These are phyloP conservation scores for Orthonevra nobilis DNA, from an alignment of 2,888 invertebrate genomes.

Conservation along the genomic window DNA sequence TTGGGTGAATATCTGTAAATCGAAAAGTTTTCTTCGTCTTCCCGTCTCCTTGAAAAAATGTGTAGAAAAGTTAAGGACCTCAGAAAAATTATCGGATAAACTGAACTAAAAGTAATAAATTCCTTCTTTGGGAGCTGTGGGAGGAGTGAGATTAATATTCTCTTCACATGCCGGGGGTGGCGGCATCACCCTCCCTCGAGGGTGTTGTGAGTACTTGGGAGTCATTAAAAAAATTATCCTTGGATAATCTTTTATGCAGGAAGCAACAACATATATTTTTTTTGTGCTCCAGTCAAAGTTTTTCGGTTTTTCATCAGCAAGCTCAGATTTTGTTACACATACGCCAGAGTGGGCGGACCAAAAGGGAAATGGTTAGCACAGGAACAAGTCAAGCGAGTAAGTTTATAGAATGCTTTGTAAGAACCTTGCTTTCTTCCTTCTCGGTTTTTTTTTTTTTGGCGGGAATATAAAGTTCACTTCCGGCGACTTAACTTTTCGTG, in stretches of 20 bases:
- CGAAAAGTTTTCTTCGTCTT: slow-evolving; percentile 17
- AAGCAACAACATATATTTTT: slow-evolving; percentile 47
- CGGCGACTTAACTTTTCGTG: slow-evolving; percentile 37
- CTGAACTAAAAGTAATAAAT: slow-evolving; percentile 44
- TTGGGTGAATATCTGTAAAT: neutral
- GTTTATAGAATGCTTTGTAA: slow-evolving; percentile 35
- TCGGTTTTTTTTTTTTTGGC: too few relatives aligned
- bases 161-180: slow-evolving; percentile 18
- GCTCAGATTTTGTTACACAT: slow-evolving; percentile 38
- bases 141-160: slow-evolving; percentile 43
- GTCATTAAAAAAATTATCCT: slow-evolving; percentile 40
- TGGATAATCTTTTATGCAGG: slow-evolving; percentile 32
- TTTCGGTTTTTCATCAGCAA: slow-evolving; percentile 17
- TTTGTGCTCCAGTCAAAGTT: slow-evolving; percentile 5
- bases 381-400: too few relatives aligned
- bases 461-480: slow-evolving; percentile 41
- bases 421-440: slow-evolving; percentile 13
- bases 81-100: slow-evolving; percentile 62
- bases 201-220: too few relatives aligned
- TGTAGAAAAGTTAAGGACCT: slow-evolving; percentile 24
- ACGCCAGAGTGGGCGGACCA: slow-evolving; percentile 44
- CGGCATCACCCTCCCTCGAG: too few relatives aligned
- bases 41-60: slow-evolving; percentile 16
- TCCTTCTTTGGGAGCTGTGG: slow-evolving; percentile 4
- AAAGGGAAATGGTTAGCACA: neutral